phyloP scores from a whole-genome alignment of 2,113 vertebrate genomes.

The Gulo gulo region DNA sequence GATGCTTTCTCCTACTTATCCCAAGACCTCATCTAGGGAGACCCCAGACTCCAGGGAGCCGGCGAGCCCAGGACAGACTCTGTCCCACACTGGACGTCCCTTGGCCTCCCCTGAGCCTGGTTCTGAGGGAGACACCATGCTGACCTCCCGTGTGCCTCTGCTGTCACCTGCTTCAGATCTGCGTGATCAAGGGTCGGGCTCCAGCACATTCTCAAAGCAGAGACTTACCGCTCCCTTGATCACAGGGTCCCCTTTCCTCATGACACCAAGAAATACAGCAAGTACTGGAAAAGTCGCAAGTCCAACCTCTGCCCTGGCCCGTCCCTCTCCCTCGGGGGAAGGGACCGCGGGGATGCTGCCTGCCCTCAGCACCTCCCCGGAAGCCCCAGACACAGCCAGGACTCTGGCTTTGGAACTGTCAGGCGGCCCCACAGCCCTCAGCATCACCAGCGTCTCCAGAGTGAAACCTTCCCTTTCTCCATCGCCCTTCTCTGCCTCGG shows the following conservation, averaged over 20 bases:
- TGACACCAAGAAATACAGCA: neutral
- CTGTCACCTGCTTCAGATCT: neutral
- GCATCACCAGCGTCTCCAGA: neutral
- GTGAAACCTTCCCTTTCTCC: neutral
- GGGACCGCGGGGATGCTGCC: neutral
- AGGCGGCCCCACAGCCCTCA: neutral
- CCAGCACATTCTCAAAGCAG: neutral
- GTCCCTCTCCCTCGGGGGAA: neutral
- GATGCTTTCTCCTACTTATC: neutral
- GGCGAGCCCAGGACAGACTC: neutral
- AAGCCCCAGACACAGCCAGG: neutral
- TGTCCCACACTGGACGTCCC: too few relatives aligned
- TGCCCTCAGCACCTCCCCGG: neutral
- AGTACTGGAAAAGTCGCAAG: too few relatives aligned
- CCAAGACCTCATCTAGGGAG: neutral
- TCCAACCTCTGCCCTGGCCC: accelerated
- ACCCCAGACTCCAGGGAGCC: neutral
- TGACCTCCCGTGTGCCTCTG: neutral
- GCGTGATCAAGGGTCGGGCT: neutral
- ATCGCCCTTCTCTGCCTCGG: neutral
- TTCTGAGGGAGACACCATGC: neutral
- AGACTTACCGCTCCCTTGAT: neutral
- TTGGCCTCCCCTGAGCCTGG: neutral
- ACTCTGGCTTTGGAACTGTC: neutral
- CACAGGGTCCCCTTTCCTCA: too few relatives aligned